Evolutionary conservation across 2,888 invertebrate species (phyloP).

Genomic region (Corythucha ciliata): DNA sequence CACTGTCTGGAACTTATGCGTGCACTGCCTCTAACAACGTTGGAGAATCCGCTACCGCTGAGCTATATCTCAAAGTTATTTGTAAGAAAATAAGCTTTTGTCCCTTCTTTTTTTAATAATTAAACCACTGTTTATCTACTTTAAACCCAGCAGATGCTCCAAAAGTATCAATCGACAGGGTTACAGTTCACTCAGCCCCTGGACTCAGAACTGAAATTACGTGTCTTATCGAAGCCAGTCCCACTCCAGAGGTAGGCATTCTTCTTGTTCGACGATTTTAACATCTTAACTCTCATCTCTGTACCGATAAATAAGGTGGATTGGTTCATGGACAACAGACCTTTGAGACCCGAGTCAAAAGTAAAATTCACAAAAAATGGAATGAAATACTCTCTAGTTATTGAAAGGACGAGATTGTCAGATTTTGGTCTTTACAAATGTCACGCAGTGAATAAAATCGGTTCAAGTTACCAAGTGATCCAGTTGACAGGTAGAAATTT

Average conservation of each 20-base stretch:
- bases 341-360: conserved; percentile 33
- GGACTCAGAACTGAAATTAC: conserved; percentile 59
- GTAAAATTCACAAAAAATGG: conserved; percentile 19
- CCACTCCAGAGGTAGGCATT: conserved; percentile 52
- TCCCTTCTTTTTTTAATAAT: not conserved
- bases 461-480: conserved; percentile 58
- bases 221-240: conserved; percentile 59
- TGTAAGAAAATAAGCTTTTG: conserved; percentile 45
- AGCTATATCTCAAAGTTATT: conserved; percentile 52
- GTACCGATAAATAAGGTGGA: conserved; percentile 38
- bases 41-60: conserved; percentile 52
- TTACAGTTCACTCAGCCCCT: conserved; percentile 65
- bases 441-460: conserved; percentile 63
- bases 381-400: conserved; percentile 47
- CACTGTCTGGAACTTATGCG: conserved; percentile 59
- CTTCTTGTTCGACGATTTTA: not conserved
- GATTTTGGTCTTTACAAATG: conserved; percentile 75
- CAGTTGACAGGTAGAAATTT: conserved; percentile 57
- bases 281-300: not conserved
- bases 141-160: conserved; percentile 55
- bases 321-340: conserved; percentile 55
- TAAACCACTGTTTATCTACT: not conserved
- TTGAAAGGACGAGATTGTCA: conserved; percentile 54
- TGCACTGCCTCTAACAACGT: conserved; percentile 56
- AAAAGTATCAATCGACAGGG: conserved; percentile 53